phyloP scores from a whole-genome alignment of 2,113 vertebrate species.

The Colaptes auratus region DNA sequence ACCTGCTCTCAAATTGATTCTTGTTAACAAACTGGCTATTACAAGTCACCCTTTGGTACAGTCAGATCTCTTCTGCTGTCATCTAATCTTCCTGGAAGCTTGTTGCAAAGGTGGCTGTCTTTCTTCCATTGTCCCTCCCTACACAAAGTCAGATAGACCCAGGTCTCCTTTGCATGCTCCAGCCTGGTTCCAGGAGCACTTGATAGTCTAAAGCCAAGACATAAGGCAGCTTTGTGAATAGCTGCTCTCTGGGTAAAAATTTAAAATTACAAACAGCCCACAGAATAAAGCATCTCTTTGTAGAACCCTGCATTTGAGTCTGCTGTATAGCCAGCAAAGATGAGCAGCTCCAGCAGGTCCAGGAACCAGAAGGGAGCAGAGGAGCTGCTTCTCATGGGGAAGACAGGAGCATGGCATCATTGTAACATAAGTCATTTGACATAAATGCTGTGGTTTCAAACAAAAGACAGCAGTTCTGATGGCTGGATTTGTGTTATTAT shows the following conservation, averaged over 20 bases:
- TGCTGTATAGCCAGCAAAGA: background rate
- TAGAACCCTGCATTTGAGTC: background rate
- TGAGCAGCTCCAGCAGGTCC: background rate
- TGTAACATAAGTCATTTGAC: background rate
- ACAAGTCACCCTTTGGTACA: background rate
- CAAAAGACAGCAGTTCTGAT: background rate
- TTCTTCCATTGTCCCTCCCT: background rate
- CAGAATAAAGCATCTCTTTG: background rate
- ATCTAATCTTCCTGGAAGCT: background rate
- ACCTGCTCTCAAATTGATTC: background rate
- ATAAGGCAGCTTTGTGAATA: background rate
- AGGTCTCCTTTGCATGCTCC: background rate
- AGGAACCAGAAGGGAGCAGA: background rate
- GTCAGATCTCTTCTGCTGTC: background rate
- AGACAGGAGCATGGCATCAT: background rate
- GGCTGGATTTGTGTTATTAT: background rate
- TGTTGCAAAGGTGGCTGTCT: background rate
- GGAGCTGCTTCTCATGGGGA: background rate
- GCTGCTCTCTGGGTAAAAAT: background rate
- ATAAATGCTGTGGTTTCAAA: background rate
- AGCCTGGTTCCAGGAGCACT: background rate
- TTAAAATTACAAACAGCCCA: background rate
- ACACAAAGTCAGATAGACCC: background rate
- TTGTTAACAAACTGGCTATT: background rate
- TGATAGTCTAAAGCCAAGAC: background rate